A percentile compares a stretch with the other conserved stretches of the same genome.
phyloP scores from a whole-genome alignment of 2,113 vertebrate genomes.

The Lophura nycthemera region DNA sequence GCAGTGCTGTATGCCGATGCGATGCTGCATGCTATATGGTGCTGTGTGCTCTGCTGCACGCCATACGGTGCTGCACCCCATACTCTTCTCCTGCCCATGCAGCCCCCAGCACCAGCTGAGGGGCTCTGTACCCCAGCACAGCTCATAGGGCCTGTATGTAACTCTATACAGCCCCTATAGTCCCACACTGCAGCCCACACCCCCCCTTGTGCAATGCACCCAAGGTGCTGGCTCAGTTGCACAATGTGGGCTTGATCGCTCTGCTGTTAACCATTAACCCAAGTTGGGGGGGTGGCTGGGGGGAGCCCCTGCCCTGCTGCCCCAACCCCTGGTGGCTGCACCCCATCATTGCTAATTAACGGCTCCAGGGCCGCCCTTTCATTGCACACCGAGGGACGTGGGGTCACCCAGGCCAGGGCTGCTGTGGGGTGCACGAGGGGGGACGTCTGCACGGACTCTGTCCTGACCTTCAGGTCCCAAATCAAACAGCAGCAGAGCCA shows the following conservation, averaged over 20 bases:
- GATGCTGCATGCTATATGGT: neutral
- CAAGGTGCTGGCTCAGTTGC: neutral
- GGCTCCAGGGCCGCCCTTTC: neutral
- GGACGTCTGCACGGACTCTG: neutral
- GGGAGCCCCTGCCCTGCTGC: neutral
- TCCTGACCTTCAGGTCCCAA: neutral
- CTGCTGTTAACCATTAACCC: slow-evolving; percentile 67
- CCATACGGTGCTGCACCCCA: neutral
- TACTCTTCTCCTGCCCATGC: neutral
- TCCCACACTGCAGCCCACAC: neutral
- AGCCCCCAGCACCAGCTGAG: accelerated
- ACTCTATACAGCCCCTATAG: neutral
- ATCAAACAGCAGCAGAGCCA: neutral
- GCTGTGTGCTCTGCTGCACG: neutral
- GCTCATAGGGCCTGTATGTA: neutral
- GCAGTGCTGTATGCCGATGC: neutral
- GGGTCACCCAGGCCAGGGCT: no score
- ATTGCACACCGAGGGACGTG: no score
- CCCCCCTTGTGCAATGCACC: neutral
- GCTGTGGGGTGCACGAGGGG: neutral
- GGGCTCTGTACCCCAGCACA: neutral
- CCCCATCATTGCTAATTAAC: neutral
- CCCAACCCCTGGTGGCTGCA: neutral
- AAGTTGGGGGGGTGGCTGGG: neutral
- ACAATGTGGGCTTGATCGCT: neutral